phyloP scores from a whole-genome alignment of 2,888 invertebrate species.

The Plebejus argus region DNA sequence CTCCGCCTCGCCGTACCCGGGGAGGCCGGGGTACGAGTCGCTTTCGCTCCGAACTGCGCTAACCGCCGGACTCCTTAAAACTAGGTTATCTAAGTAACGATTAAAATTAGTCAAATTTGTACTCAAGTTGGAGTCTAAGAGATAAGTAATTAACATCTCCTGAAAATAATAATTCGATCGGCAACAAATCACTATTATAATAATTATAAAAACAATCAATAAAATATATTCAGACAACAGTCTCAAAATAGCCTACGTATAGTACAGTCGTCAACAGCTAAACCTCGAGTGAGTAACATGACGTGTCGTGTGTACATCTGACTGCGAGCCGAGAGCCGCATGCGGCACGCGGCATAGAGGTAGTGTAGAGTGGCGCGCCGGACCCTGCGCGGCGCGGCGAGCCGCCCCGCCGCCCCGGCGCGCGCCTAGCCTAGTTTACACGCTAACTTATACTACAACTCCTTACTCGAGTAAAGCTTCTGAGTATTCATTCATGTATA shows the following conservation, averaged over 20 bases:
- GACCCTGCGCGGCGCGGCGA: slow-evolving; percentile 76
- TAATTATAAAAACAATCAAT: slow-evolving; percentile 68
- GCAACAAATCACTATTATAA: slow-evolving; percentile 60
- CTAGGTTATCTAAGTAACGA: slow-evolving; percentile 76
- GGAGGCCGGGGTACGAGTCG: neutral
- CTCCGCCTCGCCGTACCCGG: slow-evolving; percentile 37
- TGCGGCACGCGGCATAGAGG: slow-evolving; percentile 72
- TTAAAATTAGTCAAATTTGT: slow-evolving; percentile 79
- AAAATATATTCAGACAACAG: slow-evolving; percentile 78
- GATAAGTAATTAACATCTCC: slow-evolving; percentile 59
- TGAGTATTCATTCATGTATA: slow-evolving; percentile 79
- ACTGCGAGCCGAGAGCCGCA: slow-evolving; percentile 68
- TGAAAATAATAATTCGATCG: slow-evolving; percentile 58
- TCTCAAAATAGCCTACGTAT: slow-evolving; percentile 68
- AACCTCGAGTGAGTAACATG: slow-evolving; percentile 52
- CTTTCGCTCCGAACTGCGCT: slow-evolving; percentile 48
- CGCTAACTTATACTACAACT: slow-evolving; percentile 68
- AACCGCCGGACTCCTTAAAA: slow-evolving; percentile 55
- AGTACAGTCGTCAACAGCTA: slow-evolving; percentile 69
- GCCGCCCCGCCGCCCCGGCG: slow-evolving; percentile 73
- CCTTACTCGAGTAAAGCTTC: slow-evolving; percentile 80
- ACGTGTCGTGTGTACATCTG: neutral
- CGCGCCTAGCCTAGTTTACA: slow-evolving; percentile 58
- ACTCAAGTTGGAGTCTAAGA: slow-evolving; percentile 77
- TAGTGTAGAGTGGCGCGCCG: slow-evolving; percentile 73